Percentiles rank a stretch among this genome's conserved stretches.
Evolutionary conservation across 2,113 vertebrate genomes (phyloP).

Genomic region (Perccottus glenii): DNA sequence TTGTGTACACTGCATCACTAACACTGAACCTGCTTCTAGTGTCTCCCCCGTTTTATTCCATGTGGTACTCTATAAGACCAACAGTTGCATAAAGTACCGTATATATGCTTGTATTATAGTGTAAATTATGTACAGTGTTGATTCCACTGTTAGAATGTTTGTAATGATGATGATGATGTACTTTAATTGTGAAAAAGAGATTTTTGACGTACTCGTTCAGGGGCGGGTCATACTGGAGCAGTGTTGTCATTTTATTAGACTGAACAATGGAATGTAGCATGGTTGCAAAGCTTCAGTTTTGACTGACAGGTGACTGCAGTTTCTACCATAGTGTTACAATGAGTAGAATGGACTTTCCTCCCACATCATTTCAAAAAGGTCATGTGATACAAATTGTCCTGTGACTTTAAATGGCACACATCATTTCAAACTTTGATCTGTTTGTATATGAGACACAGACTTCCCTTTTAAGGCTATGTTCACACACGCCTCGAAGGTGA

Average conservation of each 20-base stretch:
- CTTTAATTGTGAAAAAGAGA: conserved; percentile 78
- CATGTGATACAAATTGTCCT: not conserved
- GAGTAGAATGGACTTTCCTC: conserved; percentile 68
- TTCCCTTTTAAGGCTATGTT: too few relatives aligned
- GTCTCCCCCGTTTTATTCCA: conserved; percentile 55
- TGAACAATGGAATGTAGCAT: conserved; percentile 81
- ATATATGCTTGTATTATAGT: conserved; percentile 83
- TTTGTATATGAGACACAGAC: too few relatives aligned
- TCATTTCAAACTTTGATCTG: too few relatives aligned
- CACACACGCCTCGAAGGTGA: too few relatives aligned
- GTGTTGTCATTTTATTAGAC: conserved; percentile 51
- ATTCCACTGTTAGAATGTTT: conserved; percentile 82
- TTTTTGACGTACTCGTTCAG: conserved; percentile 65
- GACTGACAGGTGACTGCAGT: conserved; percentile 77
- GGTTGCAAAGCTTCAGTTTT: conserved; percentile 71
- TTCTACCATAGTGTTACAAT: conserved; percentile 63
- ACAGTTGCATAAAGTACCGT: conserved; percentile 66
- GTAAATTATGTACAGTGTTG: conserved; percentile 83
- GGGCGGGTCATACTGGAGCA: conserved; percentile 42
- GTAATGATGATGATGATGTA: conserved; percentile 77
- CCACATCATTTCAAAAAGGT: conserved; percentile 1
- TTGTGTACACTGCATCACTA: conserved; percentile 49
- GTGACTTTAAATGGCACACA: not conserved
- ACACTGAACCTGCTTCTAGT: conserved; percentile 57
- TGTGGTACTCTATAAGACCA: conserved; percentile 66